phyloP scores from a whole-genome alignment of 2,113 vertebrate genomes.

The Mugil cephalus region DNA sequence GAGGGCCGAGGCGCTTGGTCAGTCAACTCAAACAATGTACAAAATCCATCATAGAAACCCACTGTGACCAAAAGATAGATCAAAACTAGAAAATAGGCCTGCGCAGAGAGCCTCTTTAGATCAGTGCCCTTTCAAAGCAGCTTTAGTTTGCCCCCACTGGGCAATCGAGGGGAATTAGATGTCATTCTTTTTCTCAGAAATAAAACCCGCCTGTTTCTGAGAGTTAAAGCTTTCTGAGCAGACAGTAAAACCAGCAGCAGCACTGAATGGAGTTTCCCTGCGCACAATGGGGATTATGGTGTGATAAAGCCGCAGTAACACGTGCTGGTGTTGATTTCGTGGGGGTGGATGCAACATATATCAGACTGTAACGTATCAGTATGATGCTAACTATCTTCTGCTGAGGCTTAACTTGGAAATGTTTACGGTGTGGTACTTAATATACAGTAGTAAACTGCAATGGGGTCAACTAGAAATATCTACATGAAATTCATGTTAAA shows the following conservation, averaged over 20 bases:
- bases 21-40: slow-evolving; percentile 53
- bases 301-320: slow-evolving; percentile 63
- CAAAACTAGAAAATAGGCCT: slow-evolving; percentile 66
- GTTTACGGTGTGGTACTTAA: background rate
- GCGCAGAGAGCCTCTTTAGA: slow-evolving; percentile 62
- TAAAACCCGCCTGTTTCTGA: slow-evolving; percentile 52
- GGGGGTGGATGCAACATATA: slow-evolving; percentile 29
- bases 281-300: slow-evolving; percentile 74
- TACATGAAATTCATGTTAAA: too few relatives aligned
- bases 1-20: slow-evolving; percentile 49
- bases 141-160: slow-evolving; percentile 73
- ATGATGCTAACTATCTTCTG: background rate
- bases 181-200: slow-evolving; percentile 69
- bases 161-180: slow-evolving; percentile 75
- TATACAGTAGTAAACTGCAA: background rate
- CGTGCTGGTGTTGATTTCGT: slow-evolving; percentile 33
- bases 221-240: slow-evolving; percentile 72
- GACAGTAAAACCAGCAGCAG: slow-evolving; percentile 55
- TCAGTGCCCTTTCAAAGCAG: slow-evolving; percentile 76
- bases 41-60: slow-evolving; percentile 54
- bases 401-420: background rate
- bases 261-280: slow-evolving; percentile 38
- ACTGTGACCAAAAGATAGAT: slow-evolving; percentile 68
- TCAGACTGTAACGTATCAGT: slow-evolving; percentile 8
- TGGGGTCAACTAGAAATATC: background rate